A percentile compares a stretch with the other conserved stretches of the same genome.
Evolutionary conservation across 2,888 invertebrate species (phyloP).

Genomic region (Tenodera sinensis): DNA sequence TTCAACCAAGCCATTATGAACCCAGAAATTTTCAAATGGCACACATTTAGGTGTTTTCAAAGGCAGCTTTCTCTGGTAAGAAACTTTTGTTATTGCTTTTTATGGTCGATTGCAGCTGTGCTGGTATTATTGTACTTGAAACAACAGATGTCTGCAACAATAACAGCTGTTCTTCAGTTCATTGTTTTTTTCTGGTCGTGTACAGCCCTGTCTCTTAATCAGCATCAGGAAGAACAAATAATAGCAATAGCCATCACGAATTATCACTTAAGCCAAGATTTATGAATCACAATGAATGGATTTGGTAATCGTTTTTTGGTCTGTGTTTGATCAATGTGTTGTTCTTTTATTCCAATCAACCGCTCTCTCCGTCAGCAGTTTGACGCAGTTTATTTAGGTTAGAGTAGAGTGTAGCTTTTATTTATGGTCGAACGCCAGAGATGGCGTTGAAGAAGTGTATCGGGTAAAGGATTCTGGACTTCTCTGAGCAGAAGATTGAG

Average conservation of each 20-base stretch:
- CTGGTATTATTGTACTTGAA: too few relatives aligned
- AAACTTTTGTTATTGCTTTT: too few relatives aligned
- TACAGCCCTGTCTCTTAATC: not conserved
- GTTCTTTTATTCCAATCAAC: not conserved
- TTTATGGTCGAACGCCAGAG: not conserved
- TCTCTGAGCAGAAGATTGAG: not conserved
- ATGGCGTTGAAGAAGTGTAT: not conserved
- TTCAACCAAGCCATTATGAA: too few relatives aligned
- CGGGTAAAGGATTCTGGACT: too few relatives aligned
- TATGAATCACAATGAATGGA: not conserved
- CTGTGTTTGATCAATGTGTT: not conserved
- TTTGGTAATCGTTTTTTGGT: not conserved
- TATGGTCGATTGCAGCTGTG: too few relatives aligned
- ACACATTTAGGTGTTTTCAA: too few relatives aligned
- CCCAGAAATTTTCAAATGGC: too few relatives aligned
- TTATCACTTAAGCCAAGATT: not conserved
- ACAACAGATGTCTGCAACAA: too few relatives aligned
- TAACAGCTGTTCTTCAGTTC: too few relatives aligned
- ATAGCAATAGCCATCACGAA: not conserved
- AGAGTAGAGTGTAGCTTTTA: not conserved
- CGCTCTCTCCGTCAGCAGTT: not conserved
- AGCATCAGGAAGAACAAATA: not conserved
- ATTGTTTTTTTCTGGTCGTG: not conserved
- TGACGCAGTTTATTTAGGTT: not conserved
- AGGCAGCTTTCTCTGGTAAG: too few relatives aligned